These are phyloP conservation scores for Clostera curtula DNA, from an alignment of 2,888 invertebrate species.

Conservation along the genomic window DNA sequence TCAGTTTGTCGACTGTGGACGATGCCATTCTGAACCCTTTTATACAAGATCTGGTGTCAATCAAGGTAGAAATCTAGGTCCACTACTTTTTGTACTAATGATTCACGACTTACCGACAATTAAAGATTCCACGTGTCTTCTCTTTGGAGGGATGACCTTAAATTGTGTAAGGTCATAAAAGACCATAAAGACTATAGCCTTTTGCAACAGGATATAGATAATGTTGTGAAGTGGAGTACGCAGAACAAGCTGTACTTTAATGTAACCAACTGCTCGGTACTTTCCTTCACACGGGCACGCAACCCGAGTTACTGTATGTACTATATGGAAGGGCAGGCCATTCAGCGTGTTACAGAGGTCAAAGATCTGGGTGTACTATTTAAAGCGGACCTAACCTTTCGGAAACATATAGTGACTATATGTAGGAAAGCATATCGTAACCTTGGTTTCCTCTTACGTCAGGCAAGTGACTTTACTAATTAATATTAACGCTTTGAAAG, in stretches of 20 bases:
- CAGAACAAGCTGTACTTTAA: not conserved
- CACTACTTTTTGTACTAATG: constrained; percentile 1
- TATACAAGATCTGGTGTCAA: constrained; percentile 2
- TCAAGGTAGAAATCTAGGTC: constrained; percentile 3
- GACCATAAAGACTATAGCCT: not conserved
- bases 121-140: not conserved
- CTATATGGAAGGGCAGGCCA: not conserved
- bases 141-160: constrained; percentile 2
- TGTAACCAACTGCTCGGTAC: not conserved
- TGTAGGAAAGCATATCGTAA: not conserved
- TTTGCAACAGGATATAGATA: not conserved
- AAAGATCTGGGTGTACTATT: not conserved
- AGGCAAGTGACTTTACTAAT: not conserved
- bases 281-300: not conserved
- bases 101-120: not conserved
- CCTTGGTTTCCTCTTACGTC: not conserved
- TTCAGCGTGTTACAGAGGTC: not conserved
- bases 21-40: not conserved
- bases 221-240: not conserved
- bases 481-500: not conserved
- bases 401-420: not conserved
- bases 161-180: no score
- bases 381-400: not conserved
- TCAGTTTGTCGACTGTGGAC: not conserved
- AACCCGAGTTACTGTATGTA: not conserved